Evolutionary conservation across 2,888 invertebrate genomes (phyloP), one percentile per base, ranked within the genome.

Genomic region (Drosophila pseudotakahashii): DNA sequence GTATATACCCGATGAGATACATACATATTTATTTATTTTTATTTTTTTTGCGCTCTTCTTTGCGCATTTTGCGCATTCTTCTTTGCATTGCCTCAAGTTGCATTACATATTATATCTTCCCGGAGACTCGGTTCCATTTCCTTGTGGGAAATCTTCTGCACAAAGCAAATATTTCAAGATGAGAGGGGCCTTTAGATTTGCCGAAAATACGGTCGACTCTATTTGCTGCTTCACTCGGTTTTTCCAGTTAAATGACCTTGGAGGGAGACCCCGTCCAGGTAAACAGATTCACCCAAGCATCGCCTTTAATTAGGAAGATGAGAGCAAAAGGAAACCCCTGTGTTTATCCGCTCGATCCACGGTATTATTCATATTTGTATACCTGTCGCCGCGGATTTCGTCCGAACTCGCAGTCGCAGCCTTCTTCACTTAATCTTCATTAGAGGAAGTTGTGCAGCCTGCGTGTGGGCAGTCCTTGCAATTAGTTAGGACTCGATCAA

Each of bases 161-260:
- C 54, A 79, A 52, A 72, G 48, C 67, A 73, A 74, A 73, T 61
- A 68, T 51, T 54, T 19, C 11, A 19, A 14, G 45, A 41, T 42
- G 44, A 66, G 44, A 66, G 53, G 34, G 32, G 34, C 39, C 51
- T 44, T 37, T 37, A 9, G 32, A 48, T 52, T 52, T 59, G 51
- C 37, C 39, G 23, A 69, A 71, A 32, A 32, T 47, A 47, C 47
- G 30, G 6, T 32, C 47, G 14, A 14, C 34, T 32, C 7, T 48
- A 34, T 48, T 16, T 48, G 14, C 45, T 48, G 14, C 45, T n/a
- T n/a, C 70, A 73, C 77, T 72, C 68, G 30, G 60, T 54, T 45
- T 45, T 82, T 82, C 82, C 78, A 82, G 81, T 82, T 84, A 82
- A 82, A 73, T 79, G 82, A 78, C 87, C 87, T 84, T 82, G 87